Base-by-base conservation (phyloP, 2,888 invertebrate genomes). In the Chrysina gloriosa region DNA sequence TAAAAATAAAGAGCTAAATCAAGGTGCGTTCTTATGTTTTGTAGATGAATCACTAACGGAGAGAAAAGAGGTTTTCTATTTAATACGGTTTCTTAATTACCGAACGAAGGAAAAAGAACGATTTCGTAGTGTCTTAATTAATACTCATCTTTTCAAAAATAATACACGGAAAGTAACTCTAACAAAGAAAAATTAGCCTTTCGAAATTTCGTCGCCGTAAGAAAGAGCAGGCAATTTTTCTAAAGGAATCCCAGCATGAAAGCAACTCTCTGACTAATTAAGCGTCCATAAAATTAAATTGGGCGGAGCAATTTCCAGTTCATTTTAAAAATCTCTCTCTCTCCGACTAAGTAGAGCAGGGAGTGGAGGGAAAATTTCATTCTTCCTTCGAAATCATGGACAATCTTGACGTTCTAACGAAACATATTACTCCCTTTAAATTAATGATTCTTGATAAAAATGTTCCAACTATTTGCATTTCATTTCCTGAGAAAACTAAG, bases 201-300 rank as follows among this genome's bases (percentile, higher is more conserved):
- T 58, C 42, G 36, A 58, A 58, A 58, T 39, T 42, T 58, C 42
- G 58, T 16, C 56, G 36, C 23, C 27, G 42, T 14, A 42, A 39
- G 23, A 25, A 11, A 16, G 39, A 58, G n/a, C 39, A 27, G 9
- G 42, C 42, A 42, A 58, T 58, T 58, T 58, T 58, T 58, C 58
- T 58, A 42, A 58, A 25, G 42, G 58, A 58, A 58, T 42, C 58
- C 58, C 39, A 16, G 39, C 42, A 39, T 58, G 42, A 58, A 58
- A 25, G 58, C 58, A 42, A 42, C 58, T 39, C 58, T 42, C 16
- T 42, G 42, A 42, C 58, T 58, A 58, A 58, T 58, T 58, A 58
- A 58, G 42, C 58, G 16, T 27, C 58, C 58, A 58, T 58, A 58
- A 58, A 58, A 42, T 58, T 58, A 42, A 58, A 58, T 58, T 58